Conservation (phyloP, 2,113 vertebrate genomes). For the Triplophysa tibetana region DNA sequence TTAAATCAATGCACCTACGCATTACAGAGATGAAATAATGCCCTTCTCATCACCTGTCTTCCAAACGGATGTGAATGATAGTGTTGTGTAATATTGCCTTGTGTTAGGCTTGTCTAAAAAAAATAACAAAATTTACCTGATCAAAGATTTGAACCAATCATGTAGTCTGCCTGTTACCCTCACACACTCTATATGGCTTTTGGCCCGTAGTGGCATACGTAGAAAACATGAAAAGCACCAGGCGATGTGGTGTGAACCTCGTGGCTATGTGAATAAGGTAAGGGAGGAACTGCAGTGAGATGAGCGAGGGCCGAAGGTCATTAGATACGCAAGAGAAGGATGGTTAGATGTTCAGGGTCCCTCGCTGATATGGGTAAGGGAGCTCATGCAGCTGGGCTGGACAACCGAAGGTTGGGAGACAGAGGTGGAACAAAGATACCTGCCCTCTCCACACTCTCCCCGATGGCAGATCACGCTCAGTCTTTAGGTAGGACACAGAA, state of each 20-base stretch:
- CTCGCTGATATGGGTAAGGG: conserved; percentile 62
- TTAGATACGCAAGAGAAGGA: conserved; percentile 53
- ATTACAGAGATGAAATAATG: conserved; percentile 7
- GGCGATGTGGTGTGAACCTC: conserved; percentile 47
- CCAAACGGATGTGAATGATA: conserved; percentile 28
- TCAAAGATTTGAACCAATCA: conserved; percentile 44
- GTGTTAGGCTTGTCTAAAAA: conserved; percentile 37
- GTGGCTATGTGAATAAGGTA: conserved; percentile 40
- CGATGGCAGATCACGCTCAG: conserved; percentile 46
- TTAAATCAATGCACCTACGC: conserved; percentile 14
- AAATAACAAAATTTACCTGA: conserved; percentile 47
- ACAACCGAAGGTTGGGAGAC: conserved; percentile 32
- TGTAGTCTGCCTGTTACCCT: conserved; percentile 40
- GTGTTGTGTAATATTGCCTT: not conserved
- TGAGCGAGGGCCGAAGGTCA: conserved; percentile 52
- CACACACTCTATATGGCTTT: conserved; percentile 55
- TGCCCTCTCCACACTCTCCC: conserved; percentile 41
- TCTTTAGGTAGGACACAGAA: conserved; percentile 88
- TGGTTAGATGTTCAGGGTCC: conserved; percentile 69
- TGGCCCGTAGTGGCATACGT: conserved; percentile 45
- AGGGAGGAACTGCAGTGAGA: conserved; percentile 40
- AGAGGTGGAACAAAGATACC: conserved; percentile 35
- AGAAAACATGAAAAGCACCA: conserved; percentile 55
- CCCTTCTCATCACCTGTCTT: conserved; percentile 30
- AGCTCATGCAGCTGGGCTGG: conserved; percentile 76